Base-by-base conservation (phyloP, 2,888 invertebrate genomes). In the Eupithecia tripunctaria region DNA sequence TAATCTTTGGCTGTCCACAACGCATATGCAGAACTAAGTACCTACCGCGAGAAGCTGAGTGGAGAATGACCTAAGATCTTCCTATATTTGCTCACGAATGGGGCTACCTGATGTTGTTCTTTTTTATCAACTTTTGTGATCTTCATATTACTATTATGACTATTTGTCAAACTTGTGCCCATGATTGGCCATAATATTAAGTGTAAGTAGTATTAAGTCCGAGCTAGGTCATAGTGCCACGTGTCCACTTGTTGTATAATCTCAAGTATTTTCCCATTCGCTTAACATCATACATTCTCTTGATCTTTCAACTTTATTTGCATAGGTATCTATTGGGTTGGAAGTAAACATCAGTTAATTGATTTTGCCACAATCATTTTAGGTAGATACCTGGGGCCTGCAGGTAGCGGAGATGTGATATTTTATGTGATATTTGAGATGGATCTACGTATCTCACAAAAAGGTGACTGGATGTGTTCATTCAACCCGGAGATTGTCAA, bases 401-500 rank as follows among this genome's bases (percentile, higher is more conserved):
- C 74, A 75, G 72, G 74, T 75, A 74, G 74, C 60, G 27, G 72
- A 72, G 72, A 70, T 70, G 64, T 69, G 74, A 74, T 74, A 74
- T 74, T 74, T 72, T 71, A 74, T 74, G 63, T 67, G 74, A 75
- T 72, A 72, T 69, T 66, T 69, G 68, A 71, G 68, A 69, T 65
- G 51, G 25, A 65, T 66, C 63, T 36, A 68, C 64, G 25, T 71
- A 70, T 62, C 38, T 62, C 29, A 71, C 38, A 68, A 56, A 68
- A 62, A 65, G 27, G 64, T 51, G 21, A 69, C 47, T 71, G 62
- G n/a, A 71, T 70, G 63, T 76, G 78, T 75, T 76, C 74, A 76
- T 78, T 79, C 76, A 77, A 79, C 78, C 76, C 79, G 78, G 79
- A 79, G 76, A 63, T 77, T 66, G 73, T 72, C 69, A 69, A 72